Conservation (phyloP, 2,797 vertebrate genomes). For the Austrolebias charrua region DNA sequence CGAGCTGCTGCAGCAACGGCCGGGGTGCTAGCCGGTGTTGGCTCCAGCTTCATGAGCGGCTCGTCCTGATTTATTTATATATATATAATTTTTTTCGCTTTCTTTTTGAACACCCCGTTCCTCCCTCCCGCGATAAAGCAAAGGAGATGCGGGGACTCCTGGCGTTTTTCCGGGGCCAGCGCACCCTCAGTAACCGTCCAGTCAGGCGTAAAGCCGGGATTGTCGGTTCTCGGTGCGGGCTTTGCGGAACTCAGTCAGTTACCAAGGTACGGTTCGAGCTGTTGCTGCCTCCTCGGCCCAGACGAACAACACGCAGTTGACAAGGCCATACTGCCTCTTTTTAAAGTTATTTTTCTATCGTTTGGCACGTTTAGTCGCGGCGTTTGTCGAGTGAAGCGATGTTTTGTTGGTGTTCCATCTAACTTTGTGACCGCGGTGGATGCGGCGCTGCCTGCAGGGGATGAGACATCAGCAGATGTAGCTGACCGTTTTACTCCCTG, state of each 20-base stretch:
- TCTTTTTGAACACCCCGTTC: slow-evolving; percentile 2
- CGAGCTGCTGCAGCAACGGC: slow-evolving; percentile 39
- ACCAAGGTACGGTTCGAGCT: slow-evolving; percentile 66
- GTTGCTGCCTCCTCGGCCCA: slow-evolving; percentile 21
- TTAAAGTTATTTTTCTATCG: background rate
- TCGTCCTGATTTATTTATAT: background rate
- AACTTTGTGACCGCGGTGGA: slow-evolving; percentile 41
- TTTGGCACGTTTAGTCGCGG: background rate
- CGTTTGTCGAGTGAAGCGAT: background rate
- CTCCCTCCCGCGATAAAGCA: slow-evolving; percentile 19
- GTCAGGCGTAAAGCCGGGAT: slow-evolving; percentile 54
- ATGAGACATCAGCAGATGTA: slow-evolving; percentile 26
- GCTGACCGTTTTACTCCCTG: background rate
- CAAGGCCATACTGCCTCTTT: background rate
- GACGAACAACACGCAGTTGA: slow-evolving; percentile 13
- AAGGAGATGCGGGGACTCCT: slow-evolving; percentile 71
- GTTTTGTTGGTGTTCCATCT: slow-evolving; percentile 8
- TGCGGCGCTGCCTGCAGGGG: background rate
- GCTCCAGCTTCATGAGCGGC: slow-evolving; percentile 28
- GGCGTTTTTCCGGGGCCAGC: slow-evolving; percentile 62
- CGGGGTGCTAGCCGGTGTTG: slow-evolving; percentile 67
- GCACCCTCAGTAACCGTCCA: slow-evolving; percentile 59
- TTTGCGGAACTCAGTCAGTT: slow-evolving; percentile 71
- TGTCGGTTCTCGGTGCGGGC: slow-evolving; percentile 70
- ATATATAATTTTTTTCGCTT: background rate